Base-by-base conservation (phyloP, 2,888 invertebrate genomes). In the Eupithecia abbreviata region DNA sequence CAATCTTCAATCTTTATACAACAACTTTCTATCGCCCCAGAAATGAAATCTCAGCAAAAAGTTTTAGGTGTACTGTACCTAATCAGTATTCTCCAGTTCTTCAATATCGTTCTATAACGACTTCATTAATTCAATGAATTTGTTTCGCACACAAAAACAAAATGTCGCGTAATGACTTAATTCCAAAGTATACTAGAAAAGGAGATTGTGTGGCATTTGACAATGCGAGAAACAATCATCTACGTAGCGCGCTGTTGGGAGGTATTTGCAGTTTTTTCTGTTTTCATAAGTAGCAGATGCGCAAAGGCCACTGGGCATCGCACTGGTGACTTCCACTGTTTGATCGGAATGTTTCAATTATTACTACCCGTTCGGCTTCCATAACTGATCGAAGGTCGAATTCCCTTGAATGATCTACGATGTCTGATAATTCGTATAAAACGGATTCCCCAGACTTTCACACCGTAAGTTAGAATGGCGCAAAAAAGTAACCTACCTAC, bases 211-310 rank as follows among this genome's bases (percentile, higher is more conserved):
- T 88, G 88, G 85, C 85, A 87, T 89, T 88, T 87, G 81, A 78
- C 86, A 84, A 79, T 84, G 76, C 83, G 82, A 84, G 84, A 82
- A 84, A 88, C 89, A 89, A 88, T 87, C 85, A 87, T 86, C 76
- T 76, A 15, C 15, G 62, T 30, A 71, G 58, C 80, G 58, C 80
- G 81, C 82, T 18, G 69, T n/a, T 10, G 43, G 12, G 12, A 5
- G 43, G 67, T 80, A 81, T 70, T 79, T 66, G 7, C 13, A 77
- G 15, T 80, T 91, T 90, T 88, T 87, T 83, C 79, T 84, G 88
- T 85, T 91, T 90, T 89, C 87, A 86, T 88, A 89, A 85, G 84
- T 79, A 89, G 92, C 93, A 92, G 93, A 90, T 93, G 92, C 89
- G 86, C 86, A 92, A 93, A 92, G 88, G 92, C 87, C 91, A 92